Evolutionary conservation across 2,113 vertebrate genomes (phyloP).

Genomic region (Toxostoma redivivum): DNA sequence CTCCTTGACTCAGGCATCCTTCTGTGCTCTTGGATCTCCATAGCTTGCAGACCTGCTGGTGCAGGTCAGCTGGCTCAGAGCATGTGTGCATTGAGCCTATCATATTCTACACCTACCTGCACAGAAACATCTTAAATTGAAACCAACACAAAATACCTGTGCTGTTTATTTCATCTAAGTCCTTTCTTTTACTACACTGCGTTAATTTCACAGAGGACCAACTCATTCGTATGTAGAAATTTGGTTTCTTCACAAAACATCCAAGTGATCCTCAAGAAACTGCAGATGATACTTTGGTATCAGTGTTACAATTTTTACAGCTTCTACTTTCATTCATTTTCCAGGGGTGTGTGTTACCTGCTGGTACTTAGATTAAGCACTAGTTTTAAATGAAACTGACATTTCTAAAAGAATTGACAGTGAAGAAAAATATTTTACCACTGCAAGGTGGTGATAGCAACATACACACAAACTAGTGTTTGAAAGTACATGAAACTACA

Average conservation of each 20-base stretch:
- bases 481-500: not conserved
- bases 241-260: not conserved
- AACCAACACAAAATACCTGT: not conserved
- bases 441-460: not conserved
- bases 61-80: not conserved
- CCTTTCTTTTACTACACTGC: not conserved
- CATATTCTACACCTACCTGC: not conserved
- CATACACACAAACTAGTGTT: not conserved
- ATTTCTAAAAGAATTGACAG: not conserved
- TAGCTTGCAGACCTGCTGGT: not conserved
- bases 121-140: not conserved
- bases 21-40: not conserved
- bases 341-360: not conserved
- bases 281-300: not conserved
- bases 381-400: not conserved
- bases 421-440: not conserved
- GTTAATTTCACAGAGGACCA: not conserved
- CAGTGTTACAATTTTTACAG: not conserved
- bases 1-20: not conserved
- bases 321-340: not conserved
- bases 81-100: accelerated
- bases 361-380: not conserved
- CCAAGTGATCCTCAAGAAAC: not conserved
- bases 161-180: not conserved
- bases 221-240: not conserved